A percentile compares a stretch with the other conserved stretches of the same genome.
Evolutionary conservation across 2,888 invertebrate genomes (phyloP).

Genomic region (Byasa hedistus): DNA sequence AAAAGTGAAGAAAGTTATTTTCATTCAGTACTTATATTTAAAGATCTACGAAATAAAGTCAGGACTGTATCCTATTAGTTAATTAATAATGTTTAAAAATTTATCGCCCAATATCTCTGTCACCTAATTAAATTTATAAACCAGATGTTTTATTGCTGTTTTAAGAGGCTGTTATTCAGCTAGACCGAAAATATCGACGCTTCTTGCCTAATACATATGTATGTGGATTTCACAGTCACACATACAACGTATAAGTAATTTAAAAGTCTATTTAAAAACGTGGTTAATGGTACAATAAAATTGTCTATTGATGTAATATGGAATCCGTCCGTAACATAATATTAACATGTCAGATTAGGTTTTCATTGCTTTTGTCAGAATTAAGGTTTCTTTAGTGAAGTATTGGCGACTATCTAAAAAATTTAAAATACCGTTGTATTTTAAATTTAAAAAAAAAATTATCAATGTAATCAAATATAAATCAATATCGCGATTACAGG

Average conservation of each 20-base stretch:
- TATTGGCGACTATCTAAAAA: neutral
- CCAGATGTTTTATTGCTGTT: neutral
- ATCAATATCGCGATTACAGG: neutral
- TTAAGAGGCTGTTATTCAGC: neutral
- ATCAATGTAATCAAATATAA: neutral
- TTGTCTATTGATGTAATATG: too few species aligned
- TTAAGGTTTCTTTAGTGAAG: neutral
- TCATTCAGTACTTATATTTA: neutral
- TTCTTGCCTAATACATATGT: neutral
- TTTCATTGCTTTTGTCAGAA: neutral
- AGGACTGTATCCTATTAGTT: neutral
- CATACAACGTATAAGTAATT: neutral
- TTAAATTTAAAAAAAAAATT: too few species aligned
- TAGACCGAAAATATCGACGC: neutral
- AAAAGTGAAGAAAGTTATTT: conserved; percentile 6
- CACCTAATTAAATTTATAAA: neutral
- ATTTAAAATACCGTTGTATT: neutral
- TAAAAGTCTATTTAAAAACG: too few species aligned
- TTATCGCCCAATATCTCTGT: neutral
- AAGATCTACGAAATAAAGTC: neutral
- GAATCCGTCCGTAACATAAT: neutral
- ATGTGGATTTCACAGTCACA: neutral
- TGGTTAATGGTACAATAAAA: too few species aligned
- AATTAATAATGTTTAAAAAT: neutral
- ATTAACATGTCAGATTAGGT: neutral